A percentile compares a stretch with the other conserved stretches of the same genome.
phyloP scores from a whole-genome alignment of 2,888 invertebrate genomes.

The Lomographa bimaculata region DNA sequence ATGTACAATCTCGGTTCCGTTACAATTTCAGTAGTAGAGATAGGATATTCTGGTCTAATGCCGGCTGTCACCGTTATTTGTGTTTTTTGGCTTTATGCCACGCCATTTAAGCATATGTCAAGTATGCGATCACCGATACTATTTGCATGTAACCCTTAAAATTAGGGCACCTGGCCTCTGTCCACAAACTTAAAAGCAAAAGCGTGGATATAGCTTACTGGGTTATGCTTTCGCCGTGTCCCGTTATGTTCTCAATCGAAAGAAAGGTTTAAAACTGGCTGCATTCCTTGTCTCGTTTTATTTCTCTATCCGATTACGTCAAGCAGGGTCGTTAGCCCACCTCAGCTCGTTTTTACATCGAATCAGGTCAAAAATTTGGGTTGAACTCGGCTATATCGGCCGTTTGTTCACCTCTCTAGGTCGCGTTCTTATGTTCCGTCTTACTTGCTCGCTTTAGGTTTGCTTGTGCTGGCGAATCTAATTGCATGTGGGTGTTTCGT shows the following conservation, averaged over 20 bases:
- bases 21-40: too few relatives aligned
- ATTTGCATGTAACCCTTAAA: constrained; percentile 25
- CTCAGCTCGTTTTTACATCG: constrained; percentile 60
- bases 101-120: constrained; percentile 55
- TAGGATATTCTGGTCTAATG: constrained; percentile 37
- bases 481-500: too few relatives aligned
- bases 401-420: constrained; percentile 79
- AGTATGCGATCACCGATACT: constrained; percentile 30
- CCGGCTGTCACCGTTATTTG: constrained; percentile 49
- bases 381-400: constrained; percentile 67
- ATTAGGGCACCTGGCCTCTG: constrained; percentile 21
- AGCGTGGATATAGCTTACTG: constrained; percentile 1
- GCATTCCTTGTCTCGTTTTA: constrained; percentile 63
- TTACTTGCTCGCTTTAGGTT: constrained; percentile 21
- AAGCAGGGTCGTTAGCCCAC: constrained; percentile 63
- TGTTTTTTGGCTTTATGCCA: constrained; percentile 50
- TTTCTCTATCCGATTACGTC: constrained; percentile 66
- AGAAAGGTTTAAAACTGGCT: constrained; percentile 54
- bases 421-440: constrained; percentile 44
- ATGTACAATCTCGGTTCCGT: too few relatives aligned
- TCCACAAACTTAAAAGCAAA: constrained; percentile 4
- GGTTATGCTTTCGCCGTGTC: constrained; percentile 17
- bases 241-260: constrained; percentile 41
- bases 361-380: constrained; percentile 77
- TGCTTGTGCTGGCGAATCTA: constrained; percentile 8